Conservation (phyloP, 2,888 invertebrate species). For the Cryptus armator region DNA sequence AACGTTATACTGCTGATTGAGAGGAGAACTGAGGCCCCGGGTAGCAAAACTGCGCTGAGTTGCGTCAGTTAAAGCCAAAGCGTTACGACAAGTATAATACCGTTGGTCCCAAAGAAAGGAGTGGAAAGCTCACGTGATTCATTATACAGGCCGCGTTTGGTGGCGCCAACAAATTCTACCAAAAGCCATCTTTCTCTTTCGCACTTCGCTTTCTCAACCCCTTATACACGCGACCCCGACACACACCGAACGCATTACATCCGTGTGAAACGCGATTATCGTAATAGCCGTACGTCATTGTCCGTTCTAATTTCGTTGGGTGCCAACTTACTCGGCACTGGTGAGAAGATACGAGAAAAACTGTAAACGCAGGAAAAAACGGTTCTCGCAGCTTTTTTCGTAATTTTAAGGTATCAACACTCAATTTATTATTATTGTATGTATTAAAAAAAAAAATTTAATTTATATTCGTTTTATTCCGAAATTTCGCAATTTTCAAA, state of each 20-base stretch:
- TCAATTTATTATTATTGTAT: background rate
- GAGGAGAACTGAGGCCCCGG: background rate
- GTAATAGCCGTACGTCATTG: slow-evolving; percentile 37
- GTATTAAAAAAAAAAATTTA: no score
- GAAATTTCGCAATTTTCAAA: no score
- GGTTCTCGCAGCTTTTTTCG: slow-evolving; percentile 10
- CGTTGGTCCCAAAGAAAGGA: slow-evolving; percentile 5
- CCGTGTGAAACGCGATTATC: slow-evolving; percentile 32
- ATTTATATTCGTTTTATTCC: no score
- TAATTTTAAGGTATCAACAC: background rate
- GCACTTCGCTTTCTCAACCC: background rate
- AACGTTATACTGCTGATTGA: background rate
- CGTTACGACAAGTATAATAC: no score
- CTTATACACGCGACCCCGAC: background rate
- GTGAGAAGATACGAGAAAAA: background rate
- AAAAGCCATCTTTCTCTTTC: slow-evolving; percentile 13
- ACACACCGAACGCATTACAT: background rate
- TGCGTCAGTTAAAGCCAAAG: slow-evolving; percentile 18
- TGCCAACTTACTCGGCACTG: background rate
- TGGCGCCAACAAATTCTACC: background rate
- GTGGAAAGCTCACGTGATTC: slow-evolving; percentile 33
- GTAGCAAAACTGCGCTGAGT: background rate
- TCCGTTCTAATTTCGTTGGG: slow-evolving; percentile 15
- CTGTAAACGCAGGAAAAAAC: background rate
- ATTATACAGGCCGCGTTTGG: slow-evolving; percentile 30